A percentile compares a stretch with the other conserved stretches of the same genome.
phyloP scores from a whole-genome alignment of 2,113 vertebrate genomes.

The Orycteropus afer region DNA sequence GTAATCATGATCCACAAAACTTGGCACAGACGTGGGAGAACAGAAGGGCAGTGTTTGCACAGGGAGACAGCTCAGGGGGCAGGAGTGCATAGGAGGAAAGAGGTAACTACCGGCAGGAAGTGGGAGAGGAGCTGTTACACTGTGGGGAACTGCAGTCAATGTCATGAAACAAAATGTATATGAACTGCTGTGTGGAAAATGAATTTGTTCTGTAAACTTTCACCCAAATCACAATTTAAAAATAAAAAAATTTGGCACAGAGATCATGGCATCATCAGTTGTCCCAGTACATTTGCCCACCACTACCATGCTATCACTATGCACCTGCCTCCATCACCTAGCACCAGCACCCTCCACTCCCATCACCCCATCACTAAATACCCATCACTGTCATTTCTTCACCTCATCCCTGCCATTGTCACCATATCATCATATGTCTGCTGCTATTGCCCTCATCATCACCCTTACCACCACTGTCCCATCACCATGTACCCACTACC shows the following conservation, averaged over 20 bases:
- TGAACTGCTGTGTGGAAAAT: no score
- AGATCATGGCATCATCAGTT: accelerated
- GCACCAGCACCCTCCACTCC: not conserved
- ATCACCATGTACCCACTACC: not conserved
- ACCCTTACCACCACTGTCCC: not conserved
- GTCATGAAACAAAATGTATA: no score
- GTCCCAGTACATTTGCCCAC: not conserved
- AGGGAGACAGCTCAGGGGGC: no score
- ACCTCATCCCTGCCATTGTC: not conserved
- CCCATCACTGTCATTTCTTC: not conserved
- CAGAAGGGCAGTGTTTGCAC: no score
- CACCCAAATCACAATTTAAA: no score
- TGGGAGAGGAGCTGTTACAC: no score
- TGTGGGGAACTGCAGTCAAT: no score
- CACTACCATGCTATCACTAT: not conserved
- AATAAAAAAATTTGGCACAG: not conserved
- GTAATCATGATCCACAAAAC: not conserved
- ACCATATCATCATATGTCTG: not conserved
- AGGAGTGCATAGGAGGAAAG: no score
- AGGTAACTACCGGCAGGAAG: no score
- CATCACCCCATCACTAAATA: not conserved
- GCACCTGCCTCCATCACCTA: not conserved
- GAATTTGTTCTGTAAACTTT: no score
- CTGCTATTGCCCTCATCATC: not conserved
- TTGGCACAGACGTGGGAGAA: no score